These are phyloP conservation scores for Heterohyrax brucei DNA, from an alignment of 2,797 vertebrate species.

Conservation along the genomic window DNA sequence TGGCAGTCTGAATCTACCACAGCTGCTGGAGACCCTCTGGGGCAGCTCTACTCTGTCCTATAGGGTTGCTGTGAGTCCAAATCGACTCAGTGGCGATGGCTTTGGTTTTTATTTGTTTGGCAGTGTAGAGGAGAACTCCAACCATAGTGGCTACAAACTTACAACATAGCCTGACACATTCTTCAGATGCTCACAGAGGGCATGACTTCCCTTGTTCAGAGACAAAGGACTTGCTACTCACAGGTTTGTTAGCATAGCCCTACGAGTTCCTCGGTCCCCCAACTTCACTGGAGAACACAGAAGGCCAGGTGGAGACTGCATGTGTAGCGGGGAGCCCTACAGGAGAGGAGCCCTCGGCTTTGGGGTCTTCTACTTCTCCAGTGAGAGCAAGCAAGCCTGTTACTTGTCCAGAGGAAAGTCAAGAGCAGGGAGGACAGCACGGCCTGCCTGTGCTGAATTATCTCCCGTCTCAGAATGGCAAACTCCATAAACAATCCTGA, in stretches of 20 bases:
- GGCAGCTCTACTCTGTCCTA: no score
- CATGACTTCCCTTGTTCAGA: not conserved
- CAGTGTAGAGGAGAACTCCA: not conserved
- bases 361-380: not conserved
- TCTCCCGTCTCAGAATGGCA: not conserved
- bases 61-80: no score
- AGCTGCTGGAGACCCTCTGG: no score
- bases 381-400: rapidly evolving
- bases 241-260: not conserved
- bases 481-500: not conserved
- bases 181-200: not conserved
- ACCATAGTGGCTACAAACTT: not conserved
- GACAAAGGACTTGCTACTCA: not conserved
- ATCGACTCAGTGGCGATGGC: no score
- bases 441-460: not conserved
- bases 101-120: no score
- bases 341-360: not conserved
- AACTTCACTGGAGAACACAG: not conserved
- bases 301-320: no score
- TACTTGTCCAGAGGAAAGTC: not conserved
- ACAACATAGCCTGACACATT: not conserved
- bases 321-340: rapidly evolving
- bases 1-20: no score
- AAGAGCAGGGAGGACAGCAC: not conserved
- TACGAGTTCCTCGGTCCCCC: no score